phyloP scores from a whole-genome alignment of 2,888 invertebrate genomes.

The Lasioglossum figueresi region DNA sequence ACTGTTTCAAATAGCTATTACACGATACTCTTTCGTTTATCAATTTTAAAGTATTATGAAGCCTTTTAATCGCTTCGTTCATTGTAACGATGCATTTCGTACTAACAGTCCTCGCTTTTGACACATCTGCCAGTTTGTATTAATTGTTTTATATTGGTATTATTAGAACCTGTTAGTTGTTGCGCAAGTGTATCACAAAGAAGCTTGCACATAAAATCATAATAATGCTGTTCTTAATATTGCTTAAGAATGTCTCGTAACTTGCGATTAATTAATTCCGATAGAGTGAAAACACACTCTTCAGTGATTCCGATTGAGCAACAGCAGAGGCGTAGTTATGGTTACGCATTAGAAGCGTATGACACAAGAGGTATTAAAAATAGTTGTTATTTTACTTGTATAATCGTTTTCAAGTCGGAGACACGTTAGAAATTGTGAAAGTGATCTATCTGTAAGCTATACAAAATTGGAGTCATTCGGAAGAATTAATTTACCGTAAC shows the following conservation, averaged over 20 bases:
- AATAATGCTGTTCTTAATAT: background rate
- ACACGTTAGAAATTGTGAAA: slow-evolving; percentile 18
- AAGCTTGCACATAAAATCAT: background rate
- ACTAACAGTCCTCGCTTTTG: background rate
- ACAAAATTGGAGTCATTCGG: slow-evolving; percentile 9
- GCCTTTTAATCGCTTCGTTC: background rate
- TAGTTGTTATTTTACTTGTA: background rate
- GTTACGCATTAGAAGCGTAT: background rate
- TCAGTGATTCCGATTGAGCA: background rate
- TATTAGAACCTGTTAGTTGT: background rate
- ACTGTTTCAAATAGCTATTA: background rate
- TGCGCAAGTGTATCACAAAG: background rate
- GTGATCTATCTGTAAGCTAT: slow-evolving; percentile 5
- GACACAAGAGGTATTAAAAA: background rate
- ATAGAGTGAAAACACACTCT: background rate
- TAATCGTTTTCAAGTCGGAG: background rate
- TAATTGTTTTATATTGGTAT: background rate
- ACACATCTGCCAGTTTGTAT: background rate
- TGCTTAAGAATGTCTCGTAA: background rate
- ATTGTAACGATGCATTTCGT: background rate
- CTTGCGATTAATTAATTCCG: slow-evolving; percentile 17
- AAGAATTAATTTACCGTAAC: slow-evolving; percentile 23
- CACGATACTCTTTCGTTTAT: background rate
- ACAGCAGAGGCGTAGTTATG: slow-evolving; percentile 6
- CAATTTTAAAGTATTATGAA: background rate